Evolutionary conservation across 2,797 vertebrate genomes (phyloP).

Genomic region (Notolabrus celidotus): DNA sequence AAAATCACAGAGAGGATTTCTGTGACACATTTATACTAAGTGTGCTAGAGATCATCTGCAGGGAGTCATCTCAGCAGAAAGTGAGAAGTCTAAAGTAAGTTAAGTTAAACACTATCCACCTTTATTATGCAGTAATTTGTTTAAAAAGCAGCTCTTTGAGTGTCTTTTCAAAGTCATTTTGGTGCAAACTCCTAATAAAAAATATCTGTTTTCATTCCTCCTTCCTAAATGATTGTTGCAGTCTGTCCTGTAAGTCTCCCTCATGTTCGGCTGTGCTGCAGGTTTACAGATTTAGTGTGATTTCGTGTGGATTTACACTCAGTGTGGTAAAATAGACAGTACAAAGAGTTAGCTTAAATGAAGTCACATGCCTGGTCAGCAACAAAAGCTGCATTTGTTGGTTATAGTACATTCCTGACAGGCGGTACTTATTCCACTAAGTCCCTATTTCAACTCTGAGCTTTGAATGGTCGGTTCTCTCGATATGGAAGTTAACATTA

Average conservation of each 20-base stretch:
- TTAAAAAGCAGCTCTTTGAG: too few species aligned
- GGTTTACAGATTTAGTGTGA: background rate
- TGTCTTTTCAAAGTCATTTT: too few species aligned
- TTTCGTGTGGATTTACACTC: background rate
- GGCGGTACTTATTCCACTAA: background rate
- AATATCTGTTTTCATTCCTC: too few species aligned
- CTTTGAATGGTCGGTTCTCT: background rate
- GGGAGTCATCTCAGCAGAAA: too few species aligned
- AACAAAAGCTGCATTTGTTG: background rate
- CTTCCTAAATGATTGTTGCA: too few species aligned
- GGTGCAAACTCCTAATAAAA: too few species aligned
- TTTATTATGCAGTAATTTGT: too few species aligned
- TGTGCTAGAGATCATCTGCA: too few species aligned
- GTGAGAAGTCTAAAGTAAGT: too few species aligned
- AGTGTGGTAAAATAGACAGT: background rate
- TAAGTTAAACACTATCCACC: too few species aligned
- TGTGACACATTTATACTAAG: too few species aligned
- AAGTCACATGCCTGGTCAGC: background rate
- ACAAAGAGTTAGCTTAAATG: background rate
- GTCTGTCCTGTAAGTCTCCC: background rate
- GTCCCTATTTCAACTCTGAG: background rate
- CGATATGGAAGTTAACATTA: conserved; percentile 4
- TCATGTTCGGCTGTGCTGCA: background rate
- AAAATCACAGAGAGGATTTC: too few species aligned
- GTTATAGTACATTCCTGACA: background rate